Evolutionary conservation across 1,140 invertebrate species (phyloP), one percentile per base, ranked within the genome.

Genomic region (Sesamia nonagrioides): DNA sequence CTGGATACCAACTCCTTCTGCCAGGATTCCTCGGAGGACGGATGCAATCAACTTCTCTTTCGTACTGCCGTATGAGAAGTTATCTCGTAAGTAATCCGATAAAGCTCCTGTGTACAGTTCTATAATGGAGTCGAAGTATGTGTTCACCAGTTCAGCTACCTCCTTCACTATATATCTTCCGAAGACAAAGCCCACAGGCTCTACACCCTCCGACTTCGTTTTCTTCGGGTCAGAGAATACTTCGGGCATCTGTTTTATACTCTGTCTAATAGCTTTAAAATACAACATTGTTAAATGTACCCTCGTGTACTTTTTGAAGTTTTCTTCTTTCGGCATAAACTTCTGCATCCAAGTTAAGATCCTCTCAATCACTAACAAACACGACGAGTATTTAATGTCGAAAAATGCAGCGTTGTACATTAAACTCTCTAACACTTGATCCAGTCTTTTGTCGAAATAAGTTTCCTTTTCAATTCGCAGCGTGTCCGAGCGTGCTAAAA

Each of bases 211-310:
- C 6, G 66, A 77, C 50, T 45, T 27, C 56, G 84, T 85, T 13
- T 45, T 40, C 66, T 61, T 73, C 15, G 54, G 27, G 33, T 88
- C 68, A 9, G 82, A 71, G 52, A 90, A 90, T 2, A 86, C 58
- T 18, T 81, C 69, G 5, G 86, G 84, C 21, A 83, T 78, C 33
- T 83, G 54, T 78, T 86, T 84, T 0, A 86, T n/a, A 40, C 82
- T 72, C 18, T 87, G 81, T 52, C 82, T 76, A 4, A 92, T 73
- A 17, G 89, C 78, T 42, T 85, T 89, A 42, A 77, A 89, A 73
- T 89, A 93, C 11, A 88, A 72, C 84, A 90, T 89, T 11, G 83
- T 90, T n/a, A 90, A 77, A 63, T 91, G 87, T 33, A 93, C 80
- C 13, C 79, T 48, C 0, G 84, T 81, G 40, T 89, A 92, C 27